A percentile compares a stretch with the other conserved stretches of the same genome.
Conservation (phyloP, 2,113 vertebrate genomes). For the Meleagris gallopavo region DNA sequence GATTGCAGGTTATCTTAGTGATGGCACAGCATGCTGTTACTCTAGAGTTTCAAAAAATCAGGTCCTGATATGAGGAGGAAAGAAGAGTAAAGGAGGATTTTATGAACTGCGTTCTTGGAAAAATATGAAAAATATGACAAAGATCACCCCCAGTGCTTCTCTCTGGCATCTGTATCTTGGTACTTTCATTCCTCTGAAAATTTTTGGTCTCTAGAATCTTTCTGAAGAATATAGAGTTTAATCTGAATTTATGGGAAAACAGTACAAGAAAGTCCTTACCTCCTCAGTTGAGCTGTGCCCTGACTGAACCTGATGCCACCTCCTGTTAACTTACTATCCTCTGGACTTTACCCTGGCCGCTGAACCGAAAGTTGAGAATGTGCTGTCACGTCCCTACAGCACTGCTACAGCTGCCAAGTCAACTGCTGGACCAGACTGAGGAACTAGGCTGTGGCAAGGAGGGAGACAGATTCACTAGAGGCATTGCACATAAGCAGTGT, state of each 20-base stretch:
- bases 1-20: background rate
- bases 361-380: background rate
- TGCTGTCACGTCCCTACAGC: background rate
- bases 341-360: background rate
- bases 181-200: background rate
- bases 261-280: background rate
- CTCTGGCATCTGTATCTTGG: background rate
- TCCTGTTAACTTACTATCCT: background rate
- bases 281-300: background rate
- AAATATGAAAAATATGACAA: background rate
- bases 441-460: fast-evolving
- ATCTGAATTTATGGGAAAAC: background rate
- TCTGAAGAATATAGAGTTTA: background rate
- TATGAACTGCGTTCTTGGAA: background rate
- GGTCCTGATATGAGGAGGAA: background rate
- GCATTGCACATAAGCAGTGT: background rate
- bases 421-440: background rate
- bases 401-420: background rate
- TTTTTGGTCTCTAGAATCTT: background rate
- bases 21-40: background rate
- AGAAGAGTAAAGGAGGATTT: background rate
- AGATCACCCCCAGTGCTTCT: background rate
- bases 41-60: background rate
- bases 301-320: background rate
- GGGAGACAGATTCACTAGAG: background rate